Evolutionary conservation across 2,888 invertebrate species (phyloP).

Genomic region (Odontocolon sp.): DNA sequence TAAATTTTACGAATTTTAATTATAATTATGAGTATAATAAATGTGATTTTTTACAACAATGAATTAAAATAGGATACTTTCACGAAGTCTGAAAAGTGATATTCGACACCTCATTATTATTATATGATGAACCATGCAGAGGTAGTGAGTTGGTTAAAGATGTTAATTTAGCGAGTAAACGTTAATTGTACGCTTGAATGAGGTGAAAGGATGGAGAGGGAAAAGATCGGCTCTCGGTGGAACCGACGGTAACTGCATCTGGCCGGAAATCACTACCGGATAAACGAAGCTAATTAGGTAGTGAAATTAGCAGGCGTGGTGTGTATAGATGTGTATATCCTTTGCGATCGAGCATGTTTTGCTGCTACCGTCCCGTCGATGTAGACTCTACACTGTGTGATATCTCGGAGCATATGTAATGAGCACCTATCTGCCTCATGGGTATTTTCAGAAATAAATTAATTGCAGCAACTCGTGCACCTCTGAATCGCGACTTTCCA

Average conservation of each 20-base stretch:
- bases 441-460: constrained; percentile 50
- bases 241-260: not conserved
- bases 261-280: constrained; percentile 45
- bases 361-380: not conserved
- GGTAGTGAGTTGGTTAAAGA: not conserved
- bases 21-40: too few relatives aligned
- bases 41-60: not conserved
- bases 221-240: not conserved
- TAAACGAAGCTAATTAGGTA: constrained; percentile 70
- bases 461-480: constrained; percentile 35
- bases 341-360: not conserved
- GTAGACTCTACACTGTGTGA: constrained; percentile 7
- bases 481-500: constrained; percentile 38
- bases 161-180: not conserved
- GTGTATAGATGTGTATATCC: too few relatives aligned
- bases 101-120: not conserved
- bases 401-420: constrained; percentile 18
- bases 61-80: not conserved
- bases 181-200: not conserved
- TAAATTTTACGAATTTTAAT: too few relatives aligned
- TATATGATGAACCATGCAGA: not conserved
- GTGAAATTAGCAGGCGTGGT: constrained; percentile 66
- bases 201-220: not conserved
- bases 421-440: constrained; percentile 36
- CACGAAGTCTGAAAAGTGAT: not conserved